These are phyloP conservation scores for Trissolcus brochymenae DNA, from an alignment of 2,888 invertebrate genomes.

Conservation along the genomic window DNA sequence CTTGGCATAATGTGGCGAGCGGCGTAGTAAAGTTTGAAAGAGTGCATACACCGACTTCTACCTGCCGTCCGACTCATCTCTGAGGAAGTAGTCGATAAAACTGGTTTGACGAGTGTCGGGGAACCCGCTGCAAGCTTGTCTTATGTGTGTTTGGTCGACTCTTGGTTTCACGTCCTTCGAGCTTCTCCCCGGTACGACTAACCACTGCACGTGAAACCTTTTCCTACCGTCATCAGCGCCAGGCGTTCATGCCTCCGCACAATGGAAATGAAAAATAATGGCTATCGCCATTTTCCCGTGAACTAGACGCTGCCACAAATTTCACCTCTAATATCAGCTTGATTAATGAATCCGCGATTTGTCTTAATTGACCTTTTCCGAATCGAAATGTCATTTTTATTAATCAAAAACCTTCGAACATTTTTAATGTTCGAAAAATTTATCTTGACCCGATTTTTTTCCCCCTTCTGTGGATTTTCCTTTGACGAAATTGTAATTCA, in stretches of 20 bases:
- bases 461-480: too few relatives aligned
- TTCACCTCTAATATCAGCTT: conserved; percentile 29
- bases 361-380: conserved; percentile 11
- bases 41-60: conserved; percentile 57
- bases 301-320: conserved; percentile 44
- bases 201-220: conserved; percentile 30
- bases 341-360: conserved; percentile 31
- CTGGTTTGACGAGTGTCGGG: conserved; percentile 75
- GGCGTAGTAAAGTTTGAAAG: conserved; percentile 22
- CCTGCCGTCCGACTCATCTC: conserved; percentile 64
- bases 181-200: conserved; percentile 19
- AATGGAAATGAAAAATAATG: conserved; percentile 58
- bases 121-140: conserved; percentile 62
- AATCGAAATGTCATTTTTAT: conserved; percentile 7
- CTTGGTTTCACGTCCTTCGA: conserved; percentile 53
- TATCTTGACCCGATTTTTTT: too few relatives aligned
- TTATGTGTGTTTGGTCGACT: conserved; percentile 59
- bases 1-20: conserved; percentile 33
- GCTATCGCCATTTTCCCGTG: conserved; percentile 40
- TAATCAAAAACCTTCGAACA: neutral
- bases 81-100: conserved; percentile 74
- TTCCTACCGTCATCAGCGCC: conserved; percentile 54
- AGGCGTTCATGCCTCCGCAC: conserved; percentile 39
- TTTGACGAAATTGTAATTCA: too few relatives aligned
- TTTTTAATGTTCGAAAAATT: neutral